phyloP scores from a whole-genome alignment of 2,113 vertebrate species.

The Varanus komodoensis region DNA sequence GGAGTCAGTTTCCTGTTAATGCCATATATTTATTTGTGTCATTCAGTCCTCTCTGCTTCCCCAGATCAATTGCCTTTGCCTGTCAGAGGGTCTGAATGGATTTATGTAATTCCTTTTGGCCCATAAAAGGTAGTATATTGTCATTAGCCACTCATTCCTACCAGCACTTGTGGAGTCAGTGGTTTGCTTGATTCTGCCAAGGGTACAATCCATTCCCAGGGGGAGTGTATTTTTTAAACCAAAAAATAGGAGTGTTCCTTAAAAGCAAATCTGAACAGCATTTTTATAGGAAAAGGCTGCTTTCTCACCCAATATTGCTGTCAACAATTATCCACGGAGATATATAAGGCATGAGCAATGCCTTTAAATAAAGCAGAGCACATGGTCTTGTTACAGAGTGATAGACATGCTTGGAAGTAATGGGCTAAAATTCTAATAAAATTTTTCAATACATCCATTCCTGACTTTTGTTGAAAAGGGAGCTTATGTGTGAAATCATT shows the following conservation, averaged over 20 bases:
- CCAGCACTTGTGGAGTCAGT: slow-evolving; percentile 49
- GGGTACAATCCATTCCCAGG: slow-evolving; percentile 13
- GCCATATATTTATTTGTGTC: slow-evolving; percentile 38
- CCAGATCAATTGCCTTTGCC: slow-evolving; percentile 59
- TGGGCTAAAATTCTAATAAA: slow-evolving; percentile 11
- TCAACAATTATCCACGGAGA: slow-evolving; percentile 54
- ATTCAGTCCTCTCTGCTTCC: slow-evolving; percentile 52
- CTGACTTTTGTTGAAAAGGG: slow-evolving; percentile 31
- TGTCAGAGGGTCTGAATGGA: slow-evolving; percentile 36
- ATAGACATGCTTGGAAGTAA: slow-evolving; percentile 47
- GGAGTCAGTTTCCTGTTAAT: slow-evolving; percentile 32
- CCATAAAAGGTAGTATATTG: slow-evolving; percentile 29
- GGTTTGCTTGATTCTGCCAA: slow-evolving; percentile 39
- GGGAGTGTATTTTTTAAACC: slow-evolving; percentile 47
- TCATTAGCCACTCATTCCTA: slow-evolving; percentile 42
- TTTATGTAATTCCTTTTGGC: slow-evolving; percentile 33
- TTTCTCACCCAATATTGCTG: slow-evolving; percentile 60
- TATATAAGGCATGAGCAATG: slow-evolving; percentile 3
- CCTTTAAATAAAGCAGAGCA: slow-evolving; percentile 62
- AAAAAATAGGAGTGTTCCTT: slow-evolving; percentile 38
- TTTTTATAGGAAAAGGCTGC: slow-evolving; percentile 56
- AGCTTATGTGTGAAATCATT: background rate
- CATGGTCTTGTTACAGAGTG: slow-evolving; percentile 52
- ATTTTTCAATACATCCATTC: slow-evolving; percentile 30
- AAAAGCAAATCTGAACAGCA: slow-evolving; percentile 45